A percentile compares a stretch with the other conserved stretches of the same genome.
Conservation (phyloP, 2,888 invertebrate genomes). For the Hetaerina titia region DNA sequence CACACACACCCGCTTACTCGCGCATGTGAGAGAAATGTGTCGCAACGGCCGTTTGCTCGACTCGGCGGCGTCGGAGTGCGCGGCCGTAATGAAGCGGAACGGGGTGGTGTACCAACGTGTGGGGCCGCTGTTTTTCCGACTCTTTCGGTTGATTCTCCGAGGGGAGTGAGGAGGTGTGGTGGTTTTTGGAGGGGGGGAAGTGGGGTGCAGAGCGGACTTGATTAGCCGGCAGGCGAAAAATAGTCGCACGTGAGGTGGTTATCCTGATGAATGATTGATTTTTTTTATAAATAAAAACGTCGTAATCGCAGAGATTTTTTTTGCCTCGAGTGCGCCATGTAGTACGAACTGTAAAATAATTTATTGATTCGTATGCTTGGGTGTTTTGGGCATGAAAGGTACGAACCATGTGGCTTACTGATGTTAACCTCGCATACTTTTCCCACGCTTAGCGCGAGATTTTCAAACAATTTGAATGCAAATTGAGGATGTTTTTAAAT, state of each 20-base stretch:
- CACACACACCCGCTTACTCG: not conserved
- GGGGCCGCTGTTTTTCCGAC: not conserved
- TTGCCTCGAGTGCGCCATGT: no score
- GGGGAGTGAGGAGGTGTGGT: not conserved
- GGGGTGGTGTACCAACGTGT: not conserved
- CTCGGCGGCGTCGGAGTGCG: not conserved
- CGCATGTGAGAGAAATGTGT: constrained; percentile 5
- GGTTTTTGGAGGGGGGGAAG: not conserved
- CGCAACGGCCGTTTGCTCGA: not conserved
- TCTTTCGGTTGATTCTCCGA: not conserved
- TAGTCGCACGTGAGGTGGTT: not conserved
- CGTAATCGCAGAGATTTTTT: no score
- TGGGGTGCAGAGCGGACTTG: not conserved
- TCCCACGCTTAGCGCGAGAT: no score
- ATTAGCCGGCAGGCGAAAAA: not conserved
- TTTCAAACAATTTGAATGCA: no score
- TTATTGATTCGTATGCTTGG: no score
- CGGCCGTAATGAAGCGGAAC: constrained; percentile 2
- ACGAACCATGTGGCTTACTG: no score
- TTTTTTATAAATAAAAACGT: not conserved
- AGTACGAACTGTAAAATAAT: no score
- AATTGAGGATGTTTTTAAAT: no score
- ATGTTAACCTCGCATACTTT: no score
- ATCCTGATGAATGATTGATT: not conserved
- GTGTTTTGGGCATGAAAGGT: no score